Base-by-base conservation (phyloP, 2,797 vertebrate species). In the Danionella dracula region DNA sequence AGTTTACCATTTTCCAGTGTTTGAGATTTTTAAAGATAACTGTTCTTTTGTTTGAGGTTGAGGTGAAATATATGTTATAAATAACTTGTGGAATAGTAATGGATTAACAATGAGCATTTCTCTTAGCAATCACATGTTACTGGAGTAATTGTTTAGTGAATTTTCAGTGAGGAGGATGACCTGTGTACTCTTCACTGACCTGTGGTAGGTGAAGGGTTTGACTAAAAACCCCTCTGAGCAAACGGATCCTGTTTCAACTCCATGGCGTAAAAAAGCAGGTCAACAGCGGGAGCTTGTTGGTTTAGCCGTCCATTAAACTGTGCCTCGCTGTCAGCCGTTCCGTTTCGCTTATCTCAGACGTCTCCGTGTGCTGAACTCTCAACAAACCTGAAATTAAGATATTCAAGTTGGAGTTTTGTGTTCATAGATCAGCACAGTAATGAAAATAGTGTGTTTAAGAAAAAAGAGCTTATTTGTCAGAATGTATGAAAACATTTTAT, bases 251-350 rank as follows among this genome's bases (percentile, higher is more conserved):
- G 38, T 56, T 63, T 48, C 20, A 10, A 34, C 20, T 37, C 31
- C 20, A 37, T 31, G 37, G 40, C 2, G 1, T 66, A 27, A 56
- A 65, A 64, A 38, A 38, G 17, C 50, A 37, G 12, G 37, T 15
- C 20, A 34, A 23, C 40, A 45, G 50, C 19, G 23, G 20, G 6
- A 55, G n/a, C 62, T 19, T 38, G 41, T 66, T 56, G 51, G 13
- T 48, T 66, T 48, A 56, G 34, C 16, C 41, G 4, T 56, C 32
- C 41, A 51, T 66, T 45, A 46, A 56, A 66, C 51, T 17, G 40
- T 50, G 23, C 54, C 8, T 46, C 41, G 35, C 41, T 54, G 15
- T 64, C 37, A 44, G 27, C 9, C 17, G 41, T 10, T 56, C 21
- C 37, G 41, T 10, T 56, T 16, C 37, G 4, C 45, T 61, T 38